A percentile compares a stretch with the other conserved stretches of the same genome.
These are phyloP conservation scores for Anthopleura xanthogrammica DNA, from an alignment of 92 coral and sea anemone species.

Conservation along the genomic window DNA sequence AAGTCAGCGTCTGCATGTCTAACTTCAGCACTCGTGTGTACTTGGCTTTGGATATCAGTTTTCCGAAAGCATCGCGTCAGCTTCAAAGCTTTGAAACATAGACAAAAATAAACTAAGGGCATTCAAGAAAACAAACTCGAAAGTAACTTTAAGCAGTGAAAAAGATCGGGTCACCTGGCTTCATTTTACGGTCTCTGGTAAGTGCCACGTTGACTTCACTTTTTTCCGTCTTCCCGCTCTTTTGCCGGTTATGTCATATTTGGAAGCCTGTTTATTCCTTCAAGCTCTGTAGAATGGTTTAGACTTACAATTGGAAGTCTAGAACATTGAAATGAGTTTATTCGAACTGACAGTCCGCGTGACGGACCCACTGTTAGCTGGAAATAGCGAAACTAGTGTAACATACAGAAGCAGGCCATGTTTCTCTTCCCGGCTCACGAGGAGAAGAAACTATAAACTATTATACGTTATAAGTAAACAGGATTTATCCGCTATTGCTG, in stretches of 20 bases:
- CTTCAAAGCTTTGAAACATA: slow-evolving; percentile 36
- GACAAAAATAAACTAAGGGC: slow-evolving; percentile 33
- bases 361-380: slow-evolving; percentile 19
- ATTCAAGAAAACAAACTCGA: slow-evolving; percentile 30
- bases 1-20: slow-evolving; percentile 52
- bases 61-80: slow-evolving; percentile 55
- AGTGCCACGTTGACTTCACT: slow-evolving; percentile 32
- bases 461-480: slow-evolving; percentile 13
- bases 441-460: slow-evolving; percentile 14
- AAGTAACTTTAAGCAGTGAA: slow-evolving; percentile 28
- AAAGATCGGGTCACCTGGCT: slow-evolving; percentile 40
- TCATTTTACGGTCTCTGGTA: slow-evolving; percentile 43
- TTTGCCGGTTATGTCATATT: slow-evolving; percentile 33
- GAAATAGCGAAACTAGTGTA: slow-evolving; percentile 22
- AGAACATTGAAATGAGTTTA: slow-evolving; percentile 48
- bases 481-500: slow-evolving; percentile 24
- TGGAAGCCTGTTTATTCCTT: slow-evolving; percentile 39
- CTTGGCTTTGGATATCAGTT: slow-evolving; percentile 43
- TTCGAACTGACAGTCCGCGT: slow-evolving; percentile 33
- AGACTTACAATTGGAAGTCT: slow-evolving; percentile 26
- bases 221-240: slow-evolving; percentile 38
- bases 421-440: neutral
- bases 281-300: slow-evolving; percentile 28
- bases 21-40: slow-evolving; percentile 46
- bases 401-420: slow-evolving; percentile 35